Percentiles rank a stretch among this genome's conserved stretches.
Evolutionary conservation across 1,140 invertebrate genomes (phyloP).

Genomic region (Bathynomus jamesi): DNA sequence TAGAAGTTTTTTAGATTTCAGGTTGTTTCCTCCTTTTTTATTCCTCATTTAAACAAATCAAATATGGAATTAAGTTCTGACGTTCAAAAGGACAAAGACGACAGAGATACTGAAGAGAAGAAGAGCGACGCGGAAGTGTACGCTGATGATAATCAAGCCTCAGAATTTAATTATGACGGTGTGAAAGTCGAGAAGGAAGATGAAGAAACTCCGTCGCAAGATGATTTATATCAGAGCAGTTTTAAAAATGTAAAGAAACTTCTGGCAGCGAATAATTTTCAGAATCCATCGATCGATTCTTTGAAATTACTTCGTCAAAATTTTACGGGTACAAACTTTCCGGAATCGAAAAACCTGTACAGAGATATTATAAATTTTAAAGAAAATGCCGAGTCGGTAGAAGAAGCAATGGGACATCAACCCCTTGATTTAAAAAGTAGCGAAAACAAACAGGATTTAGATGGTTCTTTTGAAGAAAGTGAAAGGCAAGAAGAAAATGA

Average conservation of each 20-base stretch:
- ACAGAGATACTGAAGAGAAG: not conserved
- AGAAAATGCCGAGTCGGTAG: not conserved
- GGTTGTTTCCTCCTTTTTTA: constrained; percentile 15
- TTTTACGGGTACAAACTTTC: not conserved
- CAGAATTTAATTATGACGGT: not conserved
- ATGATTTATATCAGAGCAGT: not conserved
- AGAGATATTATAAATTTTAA: not conserved
- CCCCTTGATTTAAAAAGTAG: not conserved
- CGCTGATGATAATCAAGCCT: not conserved
- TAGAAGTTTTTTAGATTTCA: constrained; percentile 25
- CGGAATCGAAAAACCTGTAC: not conserved
- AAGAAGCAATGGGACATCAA: not conserved
- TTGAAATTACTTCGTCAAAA: not conserved
- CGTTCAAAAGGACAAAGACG: constrained; percentile 9
- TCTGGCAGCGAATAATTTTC: not conserved
- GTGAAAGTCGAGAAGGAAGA: not conserved
- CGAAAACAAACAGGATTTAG: not conserved
- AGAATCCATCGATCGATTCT: not conserved
- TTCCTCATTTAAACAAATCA: not conserved
- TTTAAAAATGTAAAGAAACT: not conserved
- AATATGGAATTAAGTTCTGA: constrained; percentile 4
- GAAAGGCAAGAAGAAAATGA: not conserved
- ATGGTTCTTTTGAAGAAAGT: not conserved
- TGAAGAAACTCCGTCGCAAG: not conserved
- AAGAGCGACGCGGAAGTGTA: not conserved